These are phyloP conservation scores for Melieria picta DNA, from an alignment of 2,888 invertebrate genomes.

Conservation along the genomic window DNA sequence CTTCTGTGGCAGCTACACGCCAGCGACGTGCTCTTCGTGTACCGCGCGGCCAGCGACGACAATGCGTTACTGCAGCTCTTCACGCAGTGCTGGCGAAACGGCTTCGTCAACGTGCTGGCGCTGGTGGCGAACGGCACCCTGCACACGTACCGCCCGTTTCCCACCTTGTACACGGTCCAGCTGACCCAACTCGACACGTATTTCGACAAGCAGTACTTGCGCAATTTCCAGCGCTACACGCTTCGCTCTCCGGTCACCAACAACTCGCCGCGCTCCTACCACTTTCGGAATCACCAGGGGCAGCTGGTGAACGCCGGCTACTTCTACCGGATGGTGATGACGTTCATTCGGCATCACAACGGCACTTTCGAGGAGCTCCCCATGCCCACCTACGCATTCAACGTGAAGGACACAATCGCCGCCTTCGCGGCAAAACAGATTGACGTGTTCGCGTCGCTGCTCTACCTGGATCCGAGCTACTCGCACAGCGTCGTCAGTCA, in stretches of 20 bases:
- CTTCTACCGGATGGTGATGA: slow-evolving; percentile 44
- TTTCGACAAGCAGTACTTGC: slow-evolving; percentile 34
- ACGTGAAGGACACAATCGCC: background rate
- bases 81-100: slow-evolving; percentile 46
- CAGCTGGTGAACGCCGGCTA: slow-evolving; percentile 47
- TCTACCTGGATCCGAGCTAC: slow-evolving; percentile 41
- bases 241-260: slow-evolving; percentile 32
- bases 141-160: slow-evolving; percentile 49
- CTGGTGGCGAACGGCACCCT: slow-evolving; percentile 32
- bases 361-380: slow-evolving; percentile 34
- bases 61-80: slow-evolving; percentile 40
- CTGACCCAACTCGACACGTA: slow-evolving; percentile 40
- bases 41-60: background rate
- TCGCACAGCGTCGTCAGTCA: slow-evolving; percentile 45
- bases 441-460: slow-evolving; percentile 46
- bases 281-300: slow-evolving; percentile 40
- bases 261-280: slow-evolving; percentile 33
- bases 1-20: slow-evolving; percentile 37
- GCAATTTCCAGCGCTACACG: slow-evolving; percentile 46
- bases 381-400: background rate
- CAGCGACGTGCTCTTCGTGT: slow-evolving; percentile 31
- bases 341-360: slow-evolving; percentile 50
- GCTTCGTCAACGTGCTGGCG: slow-evolving; percentile 47
- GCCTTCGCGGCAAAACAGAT: slow-evolving; percentile 40
- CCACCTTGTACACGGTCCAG: slow-evolving; percentile 34